phyloP scores from a whole-genome alignment of 2,888 invertebrate genomes.

The Pristionchus exspectatus region DNA sequence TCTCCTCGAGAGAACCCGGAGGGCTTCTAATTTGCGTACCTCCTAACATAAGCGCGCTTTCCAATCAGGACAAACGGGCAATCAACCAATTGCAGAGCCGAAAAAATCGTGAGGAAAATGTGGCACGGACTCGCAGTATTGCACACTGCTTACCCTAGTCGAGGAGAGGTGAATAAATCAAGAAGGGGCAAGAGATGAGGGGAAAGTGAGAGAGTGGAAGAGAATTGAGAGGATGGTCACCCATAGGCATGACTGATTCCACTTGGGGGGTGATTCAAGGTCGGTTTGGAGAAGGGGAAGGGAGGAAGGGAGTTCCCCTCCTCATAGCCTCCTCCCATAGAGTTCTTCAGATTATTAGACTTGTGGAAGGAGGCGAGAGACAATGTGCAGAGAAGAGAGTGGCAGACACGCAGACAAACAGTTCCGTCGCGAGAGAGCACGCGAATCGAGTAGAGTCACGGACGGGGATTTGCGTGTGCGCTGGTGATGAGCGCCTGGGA shows the following conservation, averaged over 20 bases:
- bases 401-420: slow-evolving; percentile 39
- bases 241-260: slow-evolving; percentile 50
- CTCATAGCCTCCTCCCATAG: slow-evolving; percentile 6
- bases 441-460: slow-evolving; percentile 18
- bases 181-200: background rate
- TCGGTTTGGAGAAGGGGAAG: slow-evolving; percentile 8
- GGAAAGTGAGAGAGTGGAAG: slow-evolving; percentile 29
- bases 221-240: slow-evolving; percentile 8
- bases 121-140: background rate
- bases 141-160: background rate
- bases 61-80: background rate
- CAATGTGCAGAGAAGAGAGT: background rate
- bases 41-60: background rate
- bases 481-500: slow-evolving; percentile 42
- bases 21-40: background rate
- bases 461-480: slow-evolving; percentile 2
- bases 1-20: background rate
- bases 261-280: slow-evolving; percentile 18
- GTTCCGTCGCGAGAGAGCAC: background rate
- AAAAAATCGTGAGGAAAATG: background rate
- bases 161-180: background rate
- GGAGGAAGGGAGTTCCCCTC: background rate
- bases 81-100: background rate
- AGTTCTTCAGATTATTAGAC: slow-evolving; percentile 40
- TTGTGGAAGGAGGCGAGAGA: background rate